Evolutionary conservation across 2,888 invertebrate species (phyloP).

Genomic region (Cosmia pyralina): DNA sequence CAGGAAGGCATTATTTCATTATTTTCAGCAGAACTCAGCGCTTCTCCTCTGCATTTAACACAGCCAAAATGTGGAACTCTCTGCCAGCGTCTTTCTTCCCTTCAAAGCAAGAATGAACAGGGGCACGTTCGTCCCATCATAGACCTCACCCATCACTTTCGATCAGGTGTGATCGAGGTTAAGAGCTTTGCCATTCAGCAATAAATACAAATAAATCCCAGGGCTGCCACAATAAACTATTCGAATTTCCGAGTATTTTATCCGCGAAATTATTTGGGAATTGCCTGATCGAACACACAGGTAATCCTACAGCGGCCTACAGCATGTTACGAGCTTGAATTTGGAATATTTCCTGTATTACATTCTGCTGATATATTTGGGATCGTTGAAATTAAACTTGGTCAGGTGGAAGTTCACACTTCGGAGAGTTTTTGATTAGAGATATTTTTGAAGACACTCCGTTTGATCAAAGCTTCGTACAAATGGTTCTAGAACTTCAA

Average conservation of each 20-base stretch:
- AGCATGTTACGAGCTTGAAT: constrained; percentile 19
- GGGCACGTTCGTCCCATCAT: neutral
- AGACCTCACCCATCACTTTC: too few species aligned
- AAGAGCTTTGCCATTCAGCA: neutral
- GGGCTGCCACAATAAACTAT: neutral
- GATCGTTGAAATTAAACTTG: constrained; percentile 18
- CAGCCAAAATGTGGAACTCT: too few species aligned
- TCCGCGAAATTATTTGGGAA: constrained; percentile 19
- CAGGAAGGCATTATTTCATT: neutral
- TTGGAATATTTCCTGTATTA: constrained; percentile 4
- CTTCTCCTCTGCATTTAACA: too few species aligned
- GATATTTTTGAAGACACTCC: too few species aligned
- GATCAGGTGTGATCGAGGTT: neutral
- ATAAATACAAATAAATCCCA: too few species aligned
- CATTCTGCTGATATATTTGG: constrained; percentile 1
- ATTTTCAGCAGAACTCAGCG: too few species aligned
- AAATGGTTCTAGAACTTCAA: too few species aligned
- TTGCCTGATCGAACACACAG: constrained; percentile 18
- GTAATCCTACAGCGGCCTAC: constrained; percentile 12
- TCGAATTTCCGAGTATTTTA: constrained; percentile 12
- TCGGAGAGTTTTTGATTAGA: neutral
- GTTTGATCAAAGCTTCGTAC: too few species aligned
- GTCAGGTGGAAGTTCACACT: constrained; percentile 15
- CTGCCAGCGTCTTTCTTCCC: too few species aligned
- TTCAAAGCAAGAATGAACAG: too few species aligned